These are phyloP conservation scores for Syritta pipiens DNA, from an alignment of 2,888 invertebrate species.

Conservation along the genomic window DNA sequence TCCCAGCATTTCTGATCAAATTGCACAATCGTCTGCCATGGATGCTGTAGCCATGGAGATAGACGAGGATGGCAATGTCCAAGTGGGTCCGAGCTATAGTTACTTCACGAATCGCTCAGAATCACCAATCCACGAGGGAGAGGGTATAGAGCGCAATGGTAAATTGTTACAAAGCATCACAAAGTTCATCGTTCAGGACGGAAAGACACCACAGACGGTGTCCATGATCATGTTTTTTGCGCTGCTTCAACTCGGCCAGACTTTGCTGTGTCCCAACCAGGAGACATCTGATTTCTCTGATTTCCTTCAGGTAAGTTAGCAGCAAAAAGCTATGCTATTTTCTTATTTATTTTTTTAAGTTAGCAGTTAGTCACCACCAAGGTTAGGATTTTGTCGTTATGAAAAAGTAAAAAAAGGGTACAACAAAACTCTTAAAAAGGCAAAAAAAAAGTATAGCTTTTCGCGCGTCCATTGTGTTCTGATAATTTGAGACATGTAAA, in stretches of 20 bases:
- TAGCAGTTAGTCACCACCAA: too few relatives aligned
- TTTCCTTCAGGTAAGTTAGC: constrained; percentile 80
- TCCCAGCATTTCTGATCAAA: constrained; percentile 78
- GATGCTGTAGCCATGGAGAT: constrained; percentile 78
- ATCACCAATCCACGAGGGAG: constrained; percentile 75
- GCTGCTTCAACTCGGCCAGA: constrained; percentile 86
- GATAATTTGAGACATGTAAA: too few relatives aligned
- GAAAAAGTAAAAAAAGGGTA: too few relatives aligned
- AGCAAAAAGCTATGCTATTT: background rate
- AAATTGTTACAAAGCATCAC: constrained; percentile 85
- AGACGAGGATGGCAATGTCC: constrained; percentile 79
- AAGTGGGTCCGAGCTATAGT: constrained; percentile 76
- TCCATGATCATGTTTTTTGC: constrained; percentile 84
- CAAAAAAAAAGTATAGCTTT: too few relatives aligned
- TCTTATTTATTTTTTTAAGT: background rate
- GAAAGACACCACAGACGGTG: constrained; percentile 75
- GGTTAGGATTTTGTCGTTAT: too few relatives aligned
- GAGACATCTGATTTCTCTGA: constrained; percentile 89
- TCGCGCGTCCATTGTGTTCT: too few relatives aligned
- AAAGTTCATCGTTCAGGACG: constrained; percentile 86
- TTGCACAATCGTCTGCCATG: constrained; percentile 74
- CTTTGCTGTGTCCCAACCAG: constrained; percentile 83
- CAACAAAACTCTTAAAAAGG: too few relatives aligned
- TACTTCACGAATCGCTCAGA: constrained; percentile 80
- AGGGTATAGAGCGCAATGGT: constrained; percentile 83